A percentile compares a stretch with the other conserved stretches of the same genome.
Conservation (phyloP, 2,888 invertebrate species). For the Acleris laterana region DNA sequence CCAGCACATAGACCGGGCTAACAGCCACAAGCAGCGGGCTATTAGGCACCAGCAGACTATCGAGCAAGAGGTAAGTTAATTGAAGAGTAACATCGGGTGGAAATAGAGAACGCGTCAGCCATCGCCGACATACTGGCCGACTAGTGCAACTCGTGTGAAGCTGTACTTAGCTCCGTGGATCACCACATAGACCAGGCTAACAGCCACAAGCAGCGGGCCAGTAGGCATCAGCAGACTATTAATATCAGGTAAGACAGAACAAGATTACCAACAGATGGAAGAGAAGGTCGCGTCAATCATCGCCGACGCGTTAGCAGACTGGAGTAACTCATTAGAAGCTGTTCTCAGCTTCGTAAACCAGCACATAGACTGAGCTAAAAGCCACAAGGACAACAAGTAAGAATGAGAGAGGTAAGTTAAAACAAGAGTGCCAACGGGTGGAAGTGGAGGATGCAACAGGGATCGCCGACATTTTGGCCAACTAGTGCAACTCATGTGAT, state of each 20-base stretch:
- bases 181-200: constrained; percentile 95
- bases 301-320: too few species aligned
- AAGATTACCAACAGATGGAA: constrained; percentile 72
- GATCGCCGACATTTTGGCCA: constrained; percentile 92
- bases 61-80: constrained; percentile 90
- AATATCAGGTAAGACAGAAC: constrained; percentile 88
- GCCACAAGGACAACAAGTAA: too few species aligned
- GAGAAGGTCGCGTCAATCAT: constrained; percentile 47
- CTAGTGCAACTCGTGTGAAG: constrained; percentile 95
- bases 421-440: constrained; percentile 77
- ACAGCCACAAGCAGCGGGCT: constrained; percentile 91
- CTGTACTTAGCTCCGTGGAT: constrained; percentile 94
- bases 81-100: constrained; percentile 83
- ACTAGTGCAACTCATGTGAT: constrained; percentile 96
- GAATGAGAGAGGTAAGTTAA: neutral
- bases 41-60: constrained; percentile 91
- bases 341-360: too few species aligned
- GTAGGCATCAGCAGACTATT: constrained; percentile 91
- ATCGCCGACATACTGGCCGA: constrained; percentile 93
- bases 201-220: constrained; percentile 90
- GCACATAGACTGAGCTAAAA: too few species aligned
- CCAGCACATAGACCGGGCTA: constrained; percentile 94
- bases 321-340: too few species aligned
- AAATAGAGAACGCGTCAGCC: constrained; percentile 93
- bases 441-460: constrained; percentile 94